Conservation (phyloP, 2,888 invertebrate species). For the Cerastoderma edule region DNA sequence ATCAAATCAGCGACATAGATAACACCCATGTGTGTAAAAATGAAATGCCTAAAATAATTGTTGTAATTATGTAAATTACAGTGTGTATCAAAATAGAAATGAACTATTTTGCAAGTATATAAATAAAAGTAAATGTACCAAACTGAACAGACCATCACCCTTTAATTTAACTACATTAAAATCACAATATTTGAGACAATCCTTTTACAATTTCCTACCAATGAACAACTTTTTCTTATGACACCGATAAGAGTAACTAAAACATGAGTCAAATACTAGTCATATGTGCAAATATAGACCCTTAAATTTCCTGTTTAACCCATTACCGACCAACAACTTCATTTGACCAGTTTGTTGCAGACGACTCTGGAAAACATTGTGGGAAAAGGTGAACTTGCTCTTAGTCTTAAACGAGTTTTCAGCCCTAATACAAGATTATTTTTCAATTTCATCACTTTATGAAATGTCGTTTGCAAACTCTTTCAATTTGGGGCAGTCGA, state of each 20-base stretch:
- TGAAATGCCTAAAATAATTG: too few species aligned
- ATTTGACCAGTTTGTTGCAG: not conserved
- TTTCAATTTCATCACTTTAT: not conserved
- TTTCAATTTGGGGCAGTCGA: not conserved
- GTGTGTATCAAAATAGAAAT: too few species aligned
- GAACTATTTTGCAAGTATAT: too few species aligned
- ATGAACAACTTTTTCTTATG: not conserved
- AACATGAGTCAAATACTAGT: not conserved
- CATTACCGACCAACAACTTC: not conserved
- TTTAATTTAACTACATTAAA: too few species aligned
- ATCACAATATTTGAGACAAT: too few species aligned
- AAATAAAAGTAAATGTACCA: too few species aligned
- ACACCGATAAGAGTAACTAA: not conserved
- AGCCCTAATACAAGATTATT: not conserved
- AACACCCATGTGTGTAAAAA: too few species aligned
- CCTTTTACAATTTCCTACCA: not conserved
- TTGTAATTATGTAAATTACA: too few species aligned
- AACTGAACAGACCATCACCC: too few species aligned
- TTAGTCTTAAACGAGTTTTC: conserved; percentile 3
- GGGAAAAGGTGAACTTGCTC: conserved; percentile 9
- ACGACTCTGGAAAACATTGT: conserved; percentile 1
- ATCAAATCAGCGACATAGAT: too few species aligned
- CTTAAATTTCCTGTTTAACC: not conserved
- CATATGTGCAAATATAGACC: not conserved
- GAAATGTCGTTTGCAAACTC: not conserved